These are phyloP conservation scores for Eustalomyia histrio DNA, from an alignment of 2,888 invertebrate genomes.

Conservation along the genomic window DNA sequence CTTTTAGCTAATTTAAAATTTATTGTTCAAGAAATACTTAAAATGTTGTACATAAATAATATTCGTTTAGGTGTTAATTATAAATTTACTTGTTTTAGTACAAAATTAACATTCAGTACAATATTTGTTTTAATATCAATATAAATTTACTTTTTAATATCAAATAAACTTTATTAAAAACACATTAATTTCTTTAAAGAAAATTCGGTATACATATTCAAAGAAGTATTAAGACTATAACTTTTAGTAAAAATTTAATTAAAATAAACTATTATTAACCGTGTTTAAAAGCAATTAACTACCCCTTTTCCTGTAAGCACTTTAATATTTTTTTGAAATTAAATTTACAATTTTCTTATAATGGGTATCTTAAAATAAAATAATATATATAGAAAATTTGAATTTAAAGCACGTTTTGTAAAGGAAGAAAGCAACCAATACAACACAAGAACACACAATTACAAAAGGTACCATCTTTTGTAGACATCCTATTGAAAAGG, in stretches of 20 bases:
- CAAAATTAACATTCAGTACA: too few species aligned
- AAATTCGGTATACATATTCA: not conserved
- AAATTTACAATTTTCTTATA: conserved; percentile 11
- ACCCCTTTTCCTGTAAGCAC: not conserved
- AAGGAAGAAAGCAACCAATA: not conserved
- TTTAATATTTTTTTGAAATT: not conserved
- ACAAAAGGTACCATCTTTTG: not conserved
- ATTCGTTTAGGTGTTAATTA: too few species aligned
- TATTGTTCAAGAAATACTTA: too few species aligned
- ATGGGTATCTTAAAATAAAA: conserved; percentile 8
- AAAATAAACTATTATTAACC: conserved; percentile 12
- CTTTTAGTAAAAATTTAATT: conserved; percentile 33
- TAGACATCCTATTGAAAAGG: not conserved
- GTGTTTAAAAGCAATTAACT: conserved; percentile 34
- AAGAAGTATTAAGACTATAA: conserved; percentile 13
- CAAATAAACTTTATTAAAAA: conserved; percentile 59
- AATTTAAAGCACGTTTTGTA: conserved; percentile 55
- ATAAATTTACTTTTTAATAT: too few species aligned
- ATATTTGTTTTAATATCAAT: too few species aligned
- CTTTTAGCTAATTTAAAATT: too few species aligned
- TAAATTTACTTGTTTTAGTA: too few species aligned
- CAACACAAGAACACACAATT: not conserved
- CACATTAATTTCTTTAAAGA: conserved; percentile 41
- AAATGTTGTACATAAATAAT: too few species aligned
- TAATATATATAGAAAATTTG: conserved; percentile 18